Conservation (phyloP, 2,888 invertebrate species). For the Eilema sororculum region DNA sequence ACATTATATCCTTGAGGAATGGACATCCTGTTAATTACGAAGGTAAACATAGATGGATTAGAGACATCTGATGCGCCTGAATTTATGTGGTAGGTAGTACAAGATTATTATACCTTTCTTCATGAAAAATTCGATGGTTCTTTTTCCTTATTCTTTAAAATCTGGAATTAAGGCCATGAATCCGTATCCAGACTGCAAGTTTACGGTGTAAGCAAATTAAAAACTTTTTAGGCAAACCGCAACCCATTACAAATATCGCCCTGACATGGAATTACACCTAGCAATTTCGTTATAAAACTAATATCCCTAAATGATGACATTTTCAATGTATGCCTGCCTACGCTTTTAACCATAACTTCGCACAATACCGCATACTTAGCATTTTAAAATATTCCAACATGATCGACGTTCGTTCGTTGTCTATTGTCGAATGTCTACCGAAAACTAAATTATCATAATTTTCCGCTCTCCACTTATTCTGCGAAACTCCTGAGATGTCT, state of each 20-base stretch:
- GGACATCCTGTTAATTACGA: constrained; percentile 71
- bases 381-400: constrained; percentile 43
- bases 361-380: constrained; percentile 13
- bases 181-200: too few relatives aligned
- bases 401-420: constrained; percentile 52
- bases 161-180: background rate
- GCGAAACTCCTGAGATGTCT: constrained; percentile 63
- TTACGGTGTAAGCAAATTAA: too few relatives aligned
- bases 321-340: constrained; percentile 10
- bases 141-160: background rate
- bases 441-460: constrained; percentile 73
- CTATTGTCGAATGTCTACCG: constrained; percentile 49
- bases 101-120: background rate
- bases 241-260: background rate
- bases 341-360: constrained; percentile 13
- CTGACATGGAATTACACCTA: background rate
- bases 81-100: background rate
- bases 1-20: constrained; percentile 74
- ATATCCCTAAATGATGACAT: background rate
- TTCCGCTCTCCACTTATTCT: constrained; percentile 69
- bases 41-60: constrained; percentile 69
- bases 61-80: constrained; percentile 64
- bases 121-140: background rate
- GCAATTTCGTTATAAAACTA: background rate
- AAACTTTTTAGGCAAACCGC: background rate